These are phyloP conservation scores for Erinaceus europaeus DNA, from an alignment of 2,113 vertebrate species.

Conservation along the genomic window DNA sequence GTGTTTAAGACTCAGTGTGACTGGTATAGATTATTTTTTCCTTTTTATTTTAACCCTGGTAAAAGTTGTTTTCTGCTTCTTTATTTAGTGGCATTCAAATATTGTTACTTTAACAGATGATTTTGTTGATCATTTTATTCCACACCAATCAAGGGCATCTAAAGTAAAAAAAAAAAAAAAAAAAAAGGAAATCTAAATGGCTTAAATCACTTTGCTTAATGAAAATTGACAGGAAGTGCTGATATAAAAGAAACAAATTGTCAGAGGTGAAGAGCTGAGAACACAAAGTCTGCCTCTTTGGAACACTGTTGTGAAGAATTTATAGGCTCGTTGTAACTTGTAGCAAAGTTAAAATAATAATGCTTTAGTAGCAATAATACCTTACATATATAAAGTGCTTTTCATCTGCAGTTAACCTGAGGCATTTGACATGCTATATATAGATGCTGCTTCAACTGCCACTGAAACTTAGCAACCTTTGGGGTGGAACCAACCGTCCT, in stretches of 20 bases:
- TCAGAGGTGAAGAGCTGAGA: constrained; percentile 65
- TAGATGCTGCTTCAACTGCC: constrained; percentile 76
- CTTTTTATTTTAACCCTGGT: not conserved
- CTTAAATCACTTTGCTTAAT: constrained; percentile 81
- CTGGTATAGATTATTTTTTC: constrained; percentile 78
- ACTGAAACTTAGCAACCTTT: constrained; percentile 67
- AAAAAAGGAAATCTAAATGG: constrained; percentile 49
- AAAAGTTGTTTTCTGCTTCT: constrained; percentile 65
- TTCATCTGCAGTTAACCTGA: constrained; percentile 74
- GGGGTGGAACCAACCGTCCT: constrained; percentile 64
- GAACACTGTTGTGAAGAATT: constrained; percentile 69
- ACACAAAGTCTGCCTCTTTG: constrained; percentile 53
- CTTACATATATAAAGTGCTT: constrained; percentile 74
- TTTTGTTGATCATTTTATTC: constrained; percentile 69
- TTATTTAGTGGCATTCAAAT: constrained; percentile 61
- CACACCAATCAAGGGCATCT: constrained; percentile 69
- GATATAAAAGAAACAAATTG: constrained; percentile 62
- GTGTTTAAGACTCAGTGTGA: constrained; percentile 83
- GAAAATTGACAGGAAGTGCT: constrained; percentile 80
- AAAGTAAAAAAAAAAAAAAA: constrained; percentile 56
- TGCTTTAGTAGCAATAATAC: constrained; percentile 81
- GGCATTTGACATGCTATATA: constrained; percentile 79
- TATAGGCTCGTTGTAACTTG: constrained; percentile 74
- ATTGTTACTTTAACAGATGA: constrained; percentile 47
- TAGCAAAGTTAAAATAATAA: constrained; percentile 79